A percentile compares a stretch with the other conserved stretches of the same genome.
Evolutionary conservation across 2,888 invertebrate species (phyloP).

Genomic region (Mallateleia sp.): DNA sequence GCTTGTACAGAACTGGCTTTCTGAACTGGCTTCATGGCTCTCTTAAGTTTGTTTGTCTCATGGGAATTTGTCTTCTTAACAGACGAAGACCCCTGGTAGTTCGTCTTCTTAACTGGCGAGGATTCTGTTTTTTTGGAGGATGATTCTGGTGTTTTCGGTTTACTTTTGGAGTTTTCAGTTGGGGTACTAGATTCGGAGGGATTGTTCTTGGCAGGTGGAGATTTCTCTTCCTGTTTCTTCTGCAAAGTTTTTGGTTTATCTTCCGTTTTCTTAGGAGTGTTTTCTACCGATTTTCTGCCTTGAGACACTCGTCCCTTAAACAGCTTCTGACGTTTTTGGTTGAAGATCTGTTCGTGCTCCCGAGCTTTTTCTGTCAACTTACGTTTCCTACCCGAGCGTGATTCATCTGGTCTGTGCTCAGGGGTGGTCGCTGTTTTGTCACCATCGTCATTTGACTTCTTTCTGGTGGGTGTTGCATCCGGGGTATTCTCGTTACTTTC

Average conservation of each 20-base stretch:
- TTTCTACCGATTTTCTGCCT: slow-evolving; percentile 32
- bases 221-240: background rate
- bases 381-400: slow-evolving; percentile 87
- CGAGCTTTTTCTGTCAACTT: slow-evolving; percentile 88
- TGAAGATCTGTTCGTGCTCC: slow-evolving; percentile 86
- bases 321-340: slow-evolving; percentile 87
- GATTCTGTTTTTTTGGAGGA: slow-evolving; percentile 23
- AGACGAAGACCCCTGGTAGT: no score
- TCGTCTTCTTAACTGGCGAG: slow-evolving; percentile 75
- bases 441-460: slow-evolving; percentile 38
- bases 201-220: no score
- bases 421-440: slow-evolving; percentile 62
- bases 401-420: slow-evolving; percentile 42
- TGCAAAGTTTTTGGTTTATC: background rate
- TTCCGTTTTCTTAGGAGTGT: slow-evolving; percentile 29
- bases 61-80: no score
- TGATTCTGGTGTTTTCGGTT: background rate
- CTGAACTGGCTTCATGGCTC: no score
- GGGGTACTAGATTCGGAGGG: background rate
- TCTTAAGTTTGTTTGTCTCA: no score
- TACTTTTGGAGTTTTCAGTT: background rate
- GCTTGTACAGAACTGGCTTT: no score
- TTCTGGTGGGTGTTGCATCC: slow-evolving; percentile 28
- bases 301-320: slow-evolving; percentile 78
- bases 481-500: slow-evolving; percentile 35